Percentiles rank a stretch among this genome's conserved stretches.
Evolutionary conservation across 2,888 invertebrate genomes (phyloP).

Genomic region (Drosophila suboccidentalis): DNA sequence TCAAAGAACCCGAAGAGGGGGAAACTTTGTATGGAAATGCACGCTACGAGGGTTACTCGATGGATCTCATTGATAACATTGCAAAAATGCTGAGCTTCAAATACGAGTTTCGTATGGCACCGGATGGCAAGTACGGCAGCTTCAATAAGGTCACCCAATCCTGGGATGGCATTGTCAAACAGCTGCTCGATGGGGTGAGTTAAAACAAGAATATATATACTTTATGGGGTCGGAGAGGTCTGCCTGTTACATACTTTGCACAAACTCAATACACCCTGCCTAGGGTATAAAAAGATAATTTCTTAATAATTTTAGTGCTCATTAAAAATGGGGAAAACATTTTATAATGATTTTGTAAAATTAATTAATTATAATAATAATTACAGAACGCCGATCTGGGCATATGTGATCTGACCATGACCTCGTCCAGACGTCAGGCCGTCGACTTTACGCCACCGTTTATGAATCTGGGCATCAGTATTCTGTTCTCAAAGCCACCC

Average conservation of each 20-base stretch:
- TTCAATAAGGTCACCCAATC: slow-evolving; percentile 89
- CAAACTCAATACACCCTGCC: too few species aligned
- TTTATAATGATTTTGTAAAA: background rate
- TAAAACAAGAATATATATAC: too few species aligned
- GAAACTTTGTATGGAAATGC: slow-evolving; percentile 90
- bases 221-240: too few species aligned
- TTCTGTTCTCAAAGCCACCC: slow-evolving; percentile 93
- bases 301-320: too few species aligned
- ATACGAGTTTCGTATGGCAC: slow-evolving; percentile 90
- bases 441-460: slow-evolving; percentile 99
- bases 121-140: slow-evolving; percentile 90
- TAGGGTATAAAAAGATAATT: too few species aligned
- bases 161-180: slow-evolving; percentile 92
- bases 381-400: slow-evolving; percentile 96
- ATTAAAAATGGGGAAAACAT: background rate
- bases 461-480: slow-evolving; percentile 98
- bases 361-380: background rate
- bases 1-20: slow-evolving; percentile 87
- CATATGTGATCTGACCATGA: slow-evolving; percentile 98
- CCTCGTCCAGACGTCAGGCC: slow-evolving; percentile 93
- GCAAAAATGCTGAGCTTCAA: slow-evolving; percentile 89
- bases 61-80: slow-evolving; percentile 95
- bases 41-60: slow-evolving; percentile 94
- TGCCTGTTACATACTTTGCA: too few species aligned
- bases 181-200: slow-evolving; percentile 91